Percentiles rank a stretch among this genome's conserved stretches.
Conservation (phyloP, 2,797 vertebrate genomes). For the Sebastes paucispinis region DNA sequence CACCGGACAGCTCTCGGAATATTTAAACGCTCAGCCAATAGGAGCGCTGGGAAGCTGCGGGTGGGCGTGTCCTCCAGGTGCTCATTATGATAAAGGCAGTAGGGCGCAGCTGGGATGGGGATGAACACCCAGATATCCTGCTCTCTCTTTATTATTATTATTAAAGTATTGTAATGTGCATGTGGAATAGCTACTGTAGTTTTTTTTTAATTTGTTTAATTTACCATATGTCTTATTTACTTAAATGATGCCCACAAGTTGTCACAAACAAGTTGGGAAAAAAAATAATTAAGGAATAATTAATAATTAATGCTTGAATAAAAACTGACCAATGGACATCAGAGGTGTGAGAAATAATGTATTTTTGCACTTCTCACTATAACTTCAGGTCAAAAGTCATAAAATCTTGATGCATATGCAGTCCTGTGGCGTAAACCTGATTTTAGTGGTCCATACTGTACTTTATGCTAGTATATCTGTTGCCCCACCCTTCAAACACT, state of each 20-base stretch:
- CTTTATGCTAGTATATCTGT: not conserved
- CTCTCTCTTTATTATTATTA: not conserved
- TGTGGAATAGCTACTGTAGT: not conserved
- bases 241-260: not conserved
- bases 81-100: slow-evolving; percentile 7
- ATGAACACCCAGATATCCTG: not conserved
- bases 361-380: not conserved
- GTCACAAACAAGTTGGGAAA: not conserved
- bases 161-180: not conserved
- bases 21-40: slow-evolving; percentile 73
- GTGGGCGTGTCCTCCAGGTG: slow-evolving; percentile 67
- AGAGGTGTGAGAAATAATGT: not conserved
- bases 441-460: not conserved
- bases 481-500: not conserved
- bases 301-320: not conserved
- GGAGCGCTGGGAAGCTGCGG: not conserved
- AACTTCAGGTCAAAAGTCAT: not conserved
- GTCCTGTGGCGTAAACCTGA: not conserved
- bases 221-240: not conserved
- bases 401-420: not conserved
- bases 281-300: not conserved
- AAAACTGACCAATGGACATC: not conserved
- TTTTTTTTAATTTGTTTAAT: not conserved
- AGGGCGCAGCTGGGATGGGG: slow-evolving; percentile 41
- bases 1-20: slow-evolving; percentile 46